A percentile compares a stretch with the other conserved stretches of the same genome.
phyloP scores from a whole-genome alignment of 2,113 vertebrate species.

The Peromyscus maniculatus region DNA sequence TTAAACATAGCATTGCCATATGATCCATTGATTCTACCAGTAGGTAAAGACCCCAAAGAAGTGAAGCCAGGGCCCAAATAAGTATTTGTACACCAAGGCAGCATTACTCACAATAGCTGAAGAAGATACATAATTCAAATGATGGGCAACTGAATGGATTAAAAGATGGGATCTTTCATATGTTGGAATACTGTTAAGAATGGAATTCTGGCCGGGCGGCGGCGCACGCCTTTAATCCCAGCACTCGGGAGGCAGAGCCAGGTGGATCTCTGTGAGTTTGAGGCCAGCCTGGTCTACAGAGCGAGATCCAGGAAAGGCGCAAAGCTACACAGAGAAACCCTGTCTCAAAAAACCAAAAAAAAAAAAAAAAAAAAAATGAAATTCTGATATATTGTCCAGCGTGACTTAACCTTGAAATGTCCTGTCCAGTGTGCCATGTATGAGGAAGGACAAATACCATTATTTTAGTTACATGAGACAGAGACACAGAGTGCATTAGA shows the following conservation, averaged over 20 bases:
- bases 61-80: neutral
- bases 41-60: neutral
- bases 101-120: neutral
- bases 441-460: constrained; percentile 13
- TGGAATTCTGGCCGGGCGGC: neutral
- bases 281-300: too few relatives aligned
- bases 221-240: too few relatives aligned
- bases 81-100: neutral
- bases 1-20: neutral
- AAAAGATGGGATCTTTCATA: neutral
- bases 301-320: too few relatives aligned
- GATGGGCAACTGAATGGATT: neutral
- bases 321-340: too few relatives aligned
- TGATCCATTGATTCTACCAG: neutral
- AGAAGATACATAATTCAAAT: neutral
- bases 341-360: too few relatives aligned
- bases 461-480: neutral
- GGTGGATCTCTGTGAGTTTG: too few relatives aligned
- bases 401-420: neutral
- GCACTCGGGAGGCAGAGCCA: too few relatives aligned
- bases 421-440: neutral
- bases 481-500: neutral
- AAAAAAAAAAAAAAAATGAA: neutral
- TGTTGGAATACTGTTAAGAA: neutral
- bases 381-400: neutral